Base-by-base conservation (phyloP, 2,888 invertebrate species). In the Pherbina coryleti region DNA sequence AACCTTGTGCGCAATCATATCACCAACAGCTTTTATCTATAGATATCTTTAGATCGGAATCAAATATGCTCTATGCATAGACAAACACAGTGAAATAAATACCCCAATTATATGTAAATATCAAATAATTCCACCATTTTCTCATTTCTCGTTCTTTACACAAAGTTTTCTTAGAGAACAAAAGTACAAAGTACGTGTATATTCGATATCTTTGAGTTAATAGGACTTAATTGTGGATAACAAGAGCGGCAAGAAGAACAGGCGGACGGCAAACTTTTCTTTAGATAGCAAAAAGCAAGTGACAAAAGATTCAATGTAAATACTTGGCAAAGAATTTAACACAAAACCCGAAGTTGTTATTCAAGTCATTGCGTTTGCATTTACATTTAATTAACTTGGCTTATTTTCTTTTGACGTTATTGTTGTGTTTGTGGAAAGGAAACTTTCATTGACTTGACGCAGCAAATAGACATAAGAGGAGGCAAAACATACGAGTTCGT, bases 301-400 rank as follows among this genome's bases (percentile, higher is more conserved):
- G 19, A 28, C 25, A 60, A 28, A 60, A 28, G 28, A 60, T 60
- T 22, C 3, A 25, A 60, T 28, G 22, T 14, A 9, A 22, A 60
- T 60, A 28, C 57, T 22, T 25, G 25, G 8, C 28, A 25, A 25
- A 14, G 57, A 28, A 60, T 19, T 60, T 28, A 28, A 22, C 57
- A 60, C 57, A 28, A 60, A 55, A 17, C 17, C 17, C 55, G 55
- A 3, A 17, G 28, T 64, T 31, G 31, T 31, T 31, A 31, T 64
- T n/a, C 31, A 31, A 31, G 31, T 28, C n/a, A 64, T 64, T 64
- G 28, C 28, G 64, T 31, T 64, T 64, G n/a, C 64, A 31, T 64
- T 64, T 64, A 31, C 28, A 64, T 64, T 64, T 31, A 64, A 64
- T 64, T 64, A 31, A 64, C 28, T 64, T 64, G 17, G 31, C 31